Evolutionary conservation across 2,888 invertebrate genomes (phyloP).

Genomic region (Phania funesta): DNA sequence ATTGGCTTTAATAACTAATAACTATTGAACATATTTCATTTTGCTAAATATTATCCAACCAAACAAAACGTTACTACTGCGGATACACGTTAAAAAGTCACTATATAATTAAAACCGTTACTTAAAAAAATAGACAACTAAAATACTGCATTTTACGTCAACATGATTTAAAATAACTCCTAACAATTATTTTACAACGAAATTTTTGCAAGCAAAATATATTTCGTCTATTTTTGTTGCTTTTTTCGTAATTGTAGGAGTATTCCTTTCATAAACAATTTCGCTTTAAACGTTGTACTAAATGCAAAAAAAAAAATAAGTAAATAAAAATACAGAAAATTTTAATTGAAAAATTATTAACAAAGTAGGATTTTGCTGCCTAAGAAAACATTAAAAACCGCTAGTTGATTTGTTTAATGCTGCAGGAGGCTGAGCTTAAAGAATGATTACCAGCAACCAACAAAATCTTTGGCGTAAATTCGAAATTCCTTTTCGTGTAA

Average conservation of each 20-base stretch:
- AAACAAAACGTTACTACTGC: constrained; percentile 5
- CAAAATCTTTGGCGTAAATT: constrained; percentile 29
- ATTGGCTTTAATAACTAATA: not conserved
- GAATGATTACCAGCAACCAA: not conserved
- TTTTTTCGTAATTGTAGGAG: constrained; percentile 54
- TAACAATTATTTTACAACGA: constrained; percentile 28
- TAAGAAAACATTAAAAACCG: constrained; percentile 40
- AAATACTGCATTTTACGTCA: constrained; percentile 45
- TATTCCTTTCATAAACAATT: constrained; percentile 36
- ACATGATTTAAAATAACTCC: constrained; percentile 15
- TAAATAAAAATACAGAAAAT: not conserved
- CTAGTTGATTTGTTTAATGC: constrained; percentile 44
- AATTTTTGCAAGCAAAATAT: constrained; percentile 18
- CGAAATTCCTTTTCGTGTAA: constrained; percentile 50
- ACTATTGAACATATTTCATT: constrained; percentile 21
- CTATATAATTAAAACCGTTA: constrained; percentile 34
- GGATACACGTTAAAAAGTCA: not conserved
- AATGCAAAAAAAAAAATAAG: too few species aligned
- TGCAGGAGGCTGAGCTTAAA: constrained; percentile 14
- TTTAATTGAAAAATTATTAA: constrained; percentile 48
- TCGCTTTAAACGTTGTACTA: not conserved
- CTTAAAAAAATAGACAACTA: not conserved
- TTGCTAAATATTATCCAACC: not conserved
- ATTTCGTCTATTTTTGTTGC: not conserved
- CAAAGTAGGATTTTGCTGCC: constrained; percentile 11